These are phyloP conservation scores for Drosophila picticornis DNA, from an alignment of 2,888 invertebrate species.

Conservation along the genomic window DNA sequence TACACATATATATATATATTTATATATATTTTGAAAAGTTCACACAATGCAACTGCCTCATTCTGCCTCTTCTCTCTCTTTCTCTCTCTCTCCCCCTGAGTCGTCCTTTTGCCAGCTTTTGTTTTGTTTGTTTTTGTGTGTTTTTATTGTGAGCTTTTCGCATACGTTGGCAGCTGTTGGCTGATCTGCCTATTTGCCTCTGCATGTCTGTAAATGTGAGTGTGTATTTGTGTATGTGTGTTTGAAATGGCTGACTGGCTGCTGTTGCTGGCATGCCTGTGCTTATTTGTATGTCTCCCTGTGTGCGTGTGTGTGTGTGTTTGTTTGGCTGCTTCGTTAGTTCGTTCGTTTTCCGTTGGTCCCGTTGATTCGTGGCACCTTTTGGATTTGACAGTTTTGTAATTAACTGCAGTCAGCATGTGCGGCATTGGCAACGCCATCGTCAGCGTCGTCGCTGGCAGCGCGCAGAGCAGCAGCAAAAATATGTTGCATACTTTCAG, in stretches of 20 bases:
- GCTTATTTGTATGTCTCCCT: slow-evolving; percentile 18
- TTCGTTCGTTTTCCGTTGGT: slow-evolving; percentile 56
- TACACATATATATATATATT: background rate
- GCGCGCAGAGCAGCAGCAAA: slow-evolving; percentile 24
- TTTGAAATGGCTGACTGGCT: slow-evolving; percentile 59
- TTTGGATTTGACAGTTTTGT: slow-evolving; percentile 85
- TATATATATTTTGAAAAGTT: slow-evolving; percentile 40
- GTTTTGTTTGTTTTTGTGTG: slow-evolving; percentile 70
- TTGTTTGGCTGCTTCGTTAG: slow-evolving; percentile 49
- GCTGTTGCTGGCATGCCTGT: slow-evolving; percentile 59
- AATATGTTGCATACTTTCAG: slow-evolving; percentile 77
- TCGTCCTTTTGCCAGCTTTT: slow-evolving; percentile 38
- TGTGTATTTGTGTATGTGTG: slow-evolving; percentile 31
- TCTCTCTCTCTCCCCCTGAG: background rate
- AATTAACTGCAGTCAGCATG: slow-evolving; percentile 84
- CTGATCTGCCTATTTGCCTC: slow-evolving; percentile 75
- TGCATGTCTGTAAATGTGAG: slow-evolving; percentile 1
- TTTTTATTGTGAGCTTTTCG: slow-evolving; percentile 63
- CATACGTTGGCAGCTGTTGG: slow-evolving; percentile 73
- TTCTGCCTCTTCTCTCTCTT: background rate
- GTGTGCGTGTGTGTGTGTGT: slow-evolving; percentile 23
- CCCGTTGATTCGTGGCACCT: slow-evolving; percentile 79
- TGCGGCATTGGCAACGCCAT: slow-evolving; percentile 51
- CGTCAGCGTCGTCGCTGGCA: slow-evolving; percentile 12
- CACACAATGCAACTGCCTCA: slow-evolving; percentile 69